A percentile compares a stretch with the other conserved stretches of the same genome.
Conservation (phyloP, 1,140 invertebrate species). For the Pomacea maculata region DNA sequence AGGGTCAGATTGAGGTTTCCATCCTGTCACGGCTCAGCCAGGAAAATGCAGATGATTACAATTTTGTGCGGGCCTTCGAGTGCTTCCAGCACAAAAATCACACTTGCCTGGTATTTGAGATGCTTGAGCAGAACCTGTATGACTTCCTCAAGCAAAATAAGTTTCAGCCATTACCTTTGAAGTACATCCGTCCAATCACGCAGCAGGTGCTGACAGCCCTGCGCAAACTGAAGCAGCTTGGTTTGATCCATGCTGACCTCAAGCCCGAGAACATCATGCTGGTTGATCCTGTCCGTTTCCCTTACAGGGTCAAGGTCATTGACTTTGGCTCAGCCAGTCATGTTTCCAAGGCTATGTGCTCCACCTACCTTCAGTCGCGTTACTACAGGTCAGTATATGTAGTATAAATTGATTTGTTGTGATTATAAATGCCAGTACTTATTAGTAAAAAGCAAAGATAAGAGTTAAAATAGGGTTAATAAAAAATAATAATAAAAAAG, state of each 20-base stretch:
- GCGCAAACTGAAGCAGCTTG: conserved; percentile 97
- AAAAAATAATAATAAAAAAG: too few species aligned
- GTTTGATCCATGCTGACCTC: conserved; percentile 98
- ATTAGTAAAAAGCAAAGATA: too few species aligned
- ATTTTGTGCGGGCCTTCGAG: conserved; percentile 99
- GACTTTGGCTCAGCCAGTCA: conserved; percentile 99
- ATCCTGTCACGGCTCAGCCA: conserved; percentile 97
- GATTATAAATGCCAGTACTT: too few species aligned
- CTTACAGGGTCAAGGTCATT: conserved; percentile 95
- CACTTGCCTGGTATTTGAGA: conserved; percentile 99
- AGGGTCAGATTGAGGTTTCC: conserved; percentile 97
- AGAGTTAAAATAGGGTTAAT: too few species aligned
- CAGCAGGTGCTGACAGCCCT: conserved; percentile 98
- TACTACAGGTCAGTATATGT: conserved; percentile 80
- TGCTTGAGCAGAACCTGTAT: conserved; percentile 99
- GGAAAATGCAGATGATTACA: conserved; percentile 98
- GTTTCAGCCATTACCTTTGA: conserved; percentile 96
- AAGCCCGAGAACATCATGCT: conserved; percentile 99
- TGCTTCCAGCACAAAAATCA: conserved; percentile 99
- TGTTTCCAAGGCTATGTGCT: conserved; percentile 98
- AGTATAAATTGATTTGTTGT: too few species aligned
- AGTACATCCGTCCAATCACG: conserved; percentile 97
- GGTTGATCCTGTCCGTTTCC: conserved; percentile 95
- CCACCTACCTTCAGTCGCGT: conserved; percentile 98
- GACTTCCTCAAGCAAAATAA: conserved; percentile 99